phyloP scores from a whole-genome alignment of 2,113 vertebrate genomes.

The Rhinopithecus roxellana region DNA sequence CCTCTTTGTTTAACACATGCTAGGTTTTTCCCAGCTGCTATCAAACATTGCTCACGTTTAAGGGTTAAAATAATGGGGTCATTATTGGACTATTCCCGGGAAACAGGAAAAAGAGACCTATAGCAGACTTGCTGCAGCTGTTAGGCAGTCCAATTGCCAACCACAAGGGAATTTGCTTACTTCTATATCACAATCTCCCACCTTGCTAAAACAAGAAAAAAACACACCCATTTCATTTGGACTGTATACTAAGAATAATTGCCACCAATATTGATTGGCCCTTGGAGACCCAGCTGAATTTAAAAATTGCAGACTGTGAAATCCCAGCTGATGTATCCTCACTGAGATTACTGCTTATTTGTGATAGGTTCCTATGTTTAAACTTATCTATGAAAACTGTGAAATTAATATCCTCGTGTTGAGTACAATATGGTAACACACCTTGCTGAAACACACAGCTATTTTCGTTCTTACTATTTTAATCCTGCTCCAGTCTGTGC shows the following conservation, averaged over 20 bases:
- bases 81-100: slow-evolving; percentile 60
- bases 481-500: not conserved
- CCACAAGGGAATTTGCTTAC: slow-evolving; percentile 63
- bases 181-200: slow-evolving; percentile 65
- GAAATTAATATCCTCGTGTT: slow-evolving; percentile 56
- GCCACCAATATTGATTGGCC: slow-evolving; percentile 82
- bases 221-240: slow-evolving; percentile 63
- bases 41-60: not conserved
- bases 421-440: slow-evolving; percentile 54
- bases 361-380: slow-evolving; percentile 77
- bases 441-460: not conserved
- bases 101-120: not conserved
- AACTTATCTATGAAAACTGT: slow-evolving; percentile 75
- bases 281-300: slow-evolving; percentile 71
- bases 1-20: slow-evolving; percentile 52
- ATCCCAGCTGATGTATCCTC: slow-evolving; percentile 74
- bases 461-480: slow-evolving; percentile 29
- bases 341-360: slow-evolving; percentile 63
- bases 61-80: slow-evolving; percentile 73
- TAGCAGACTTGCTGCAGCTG: slow-evolving; percentile 58
- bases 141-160: slow-evolving; percentile 9
- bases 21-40: not conserved
- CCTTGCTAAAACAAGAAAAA: slow-evolving; percentile 47
- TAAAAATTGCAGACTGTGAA: slow-evolving; percentile 74
- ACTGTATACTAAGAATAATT: slow-evolving; percentile 77